These are phyloP conservation scores for Gymnocypris eckloni DNA, from an alignment of 2,797 vertebrate genomes.

Conservation along the genomic window DNA sequence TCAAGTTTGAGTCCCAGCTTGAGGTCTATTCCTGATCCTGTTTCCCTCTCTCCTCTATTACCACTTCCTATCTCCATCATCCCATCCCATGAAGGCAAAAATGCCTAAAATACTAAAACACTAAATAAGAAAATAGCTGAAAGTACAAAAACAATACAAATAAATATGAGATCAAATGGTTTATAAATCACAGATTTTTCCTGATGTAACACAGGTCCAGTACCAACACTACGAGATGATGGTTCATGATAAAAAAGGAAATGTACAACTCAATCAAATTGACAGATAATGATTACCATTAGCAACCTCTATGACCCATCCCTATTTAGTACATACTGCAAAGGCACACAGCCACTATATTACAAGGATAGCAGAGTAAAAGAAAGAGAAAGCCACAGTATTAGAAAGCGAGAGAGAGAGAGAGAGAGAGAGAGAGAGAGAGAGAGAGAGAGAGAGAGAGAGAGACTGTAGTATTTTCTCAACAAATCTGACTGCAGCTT, in stretches of 20 bases:
- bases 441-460: slow-evolving; percentile 3
- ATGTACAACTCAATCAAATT: neutral
- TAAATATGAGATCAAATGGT: neutral
- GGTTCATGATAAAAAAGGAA: neutral
- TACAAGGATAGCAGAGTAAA: neutral
- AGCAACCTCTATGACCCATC: slow-evolving; percentile 5
- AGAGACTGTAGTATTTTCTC: slow-evolving; percentile 10
- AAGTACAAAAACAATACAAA: neutral
- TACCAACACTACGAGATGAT: neutral
- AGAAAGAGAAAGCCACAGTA: neutral
- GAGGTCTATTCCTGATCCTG: neutral
- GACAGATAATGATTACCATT: neutral
- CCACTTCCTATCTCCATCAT: neutral
- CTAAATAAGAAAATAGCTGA: neutral
- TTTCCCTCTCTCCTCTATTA: neutral
- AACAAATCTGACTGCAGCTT: slow-evolving; percentile 36
- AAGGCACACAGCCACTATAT: neutral
- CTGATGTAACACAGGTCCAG: neutral
- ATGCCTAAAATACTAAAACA: neutral
- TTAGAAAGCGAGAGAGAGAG: too few species aligned
- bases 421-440: neutral
- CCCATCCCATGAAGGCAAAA: neutral
- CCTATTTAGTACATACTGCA: neutral
- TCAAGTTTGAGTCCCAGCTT: neutral
- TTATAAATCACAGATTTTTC: neutral